Evolutionary conservation across 1,140 invertebrate genomes (phyloP).

Genomic region (Hyposmocoma kahamanoa): DNA sequence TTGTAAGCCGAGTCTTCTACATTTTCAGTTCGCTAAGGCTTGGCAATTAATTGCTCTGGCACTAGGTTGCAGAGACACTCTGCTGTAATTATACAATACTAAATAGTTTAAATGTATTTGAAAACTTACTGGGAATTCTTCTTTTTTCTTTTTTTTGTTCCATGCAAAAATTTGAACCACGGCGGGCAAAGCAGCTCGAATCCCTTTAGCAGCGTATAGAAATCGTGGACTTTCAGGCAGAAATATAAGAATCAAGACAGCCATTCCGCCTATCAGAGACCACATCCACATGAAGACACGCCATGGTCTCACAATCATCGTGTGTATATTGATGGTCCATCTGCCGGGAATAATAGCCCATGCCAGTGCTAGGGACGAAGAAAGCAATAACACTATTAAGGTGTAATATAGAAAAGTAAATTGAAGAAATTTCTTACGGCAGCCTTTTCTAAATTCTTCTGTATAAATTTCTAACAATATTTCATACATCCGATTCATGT

Average conservation of each 20-base stretch:
- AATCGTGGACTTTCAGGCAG: constrained; percentile 87
- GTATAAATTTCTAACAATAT: too few relatives aligned
- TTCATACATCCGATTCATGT: too few relatives aligned
- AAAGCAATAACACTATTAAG: too few relatives aligned
- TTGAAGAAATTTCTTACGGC: too few relatives aligned
- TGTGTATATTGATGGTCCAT: constrained; percentile 53
- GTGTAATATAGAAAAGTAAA: too few relatives aligned
- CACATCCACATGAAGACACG: constrained; percentile 76
- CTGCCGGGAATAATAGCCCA: constrained; percentile 77
- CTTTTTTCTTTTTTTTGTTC: constrained; percentile 28
- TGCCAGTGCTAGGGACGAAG: constrained; percentile 79
- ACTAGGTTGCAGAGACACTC: too few relatives aligned
- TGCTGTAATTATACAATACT: too few relatives aligned
- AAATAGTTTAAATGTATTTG: too few relatives aligned
- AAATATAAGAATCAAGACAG: constrained; percentile 68
- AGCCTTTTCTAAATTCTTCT: too few relatives aligned
- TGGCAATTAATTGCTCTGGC: too few relatives aligned
- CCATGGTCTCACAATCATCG: constrained; percentile 76
- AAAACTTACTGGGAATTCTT: constrained; percentile 40
- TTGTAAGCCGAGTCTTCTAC: too few relatives aligned
- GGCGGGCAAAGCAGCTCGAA: constrained; percentile 75
- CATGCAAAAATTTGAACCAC: constrained; percentile 76
- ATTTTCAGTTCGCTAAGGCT: too few relatives aligned
- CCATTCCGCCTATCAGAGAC: constrained; percentile 71
- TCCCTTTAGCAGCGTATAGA: constrained; percentile 75